phyloP scores from a whole-genome alignment of 2,113 vertebrate genomes.

The Prionailurus bengalensis region DNA sequence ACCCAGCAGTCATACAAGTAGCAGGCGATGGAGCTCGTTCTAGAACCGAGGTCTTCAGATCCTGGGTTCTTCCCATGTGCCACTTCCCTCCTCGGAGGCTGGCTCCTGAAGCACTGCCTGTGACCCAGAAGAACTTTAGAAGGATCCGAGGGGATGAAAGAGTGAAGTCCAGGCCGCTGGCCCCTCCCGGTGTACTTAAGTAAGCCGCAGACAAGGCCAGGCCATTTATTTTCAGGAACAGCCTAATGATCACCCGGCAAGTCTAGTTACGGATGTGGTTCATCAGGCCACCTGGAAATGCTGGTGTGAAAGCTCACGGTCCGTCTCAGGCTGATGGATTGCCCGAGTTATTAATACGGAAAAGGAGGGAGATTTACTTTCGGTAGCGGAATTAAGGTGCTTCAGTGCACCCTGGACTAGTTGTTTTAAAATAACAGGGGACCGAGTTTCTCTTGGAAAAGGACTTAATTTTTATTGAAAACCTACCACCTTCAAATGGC shows the following conservation, averaged over 20 bases:
- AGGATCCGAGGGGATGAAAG: slow-evolving; percentile 86
- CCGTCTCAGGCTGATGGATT: slow-evolving; percentile 90
- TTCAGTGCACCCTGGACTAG: slow-evolving; percentile 85
- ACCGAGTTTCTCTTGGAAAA: slow-evolving; percentile 88
- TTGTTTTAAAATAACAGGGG: slow-evolving; percentile 89
- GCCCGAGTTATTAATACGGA: slow-evolving; percentile 89
- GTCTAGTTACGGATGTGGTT: slow-evolving; percentile 90
- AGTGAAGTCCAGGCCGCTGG: slow-evolving; percentile 84
- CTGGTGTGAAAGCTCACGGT: slow-evolving; percentile 87
- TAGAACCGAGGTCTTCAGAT: background rate
- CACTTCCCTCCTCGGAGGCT: background rate
- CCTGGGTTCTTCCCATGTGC: background rate
- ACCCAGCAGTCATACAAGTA: background rate
- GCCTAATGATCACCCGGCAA: slow-evolving; percentile 92
- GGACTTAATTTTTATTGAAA: slow-evolving; percentile 92
- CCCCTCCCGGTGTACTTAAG: slow-evolving; percentile 86
- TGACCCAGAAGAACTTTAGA: slow-evolving; percentile 33
- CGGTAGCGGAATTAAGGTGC: slow-evolving; percentile 88
- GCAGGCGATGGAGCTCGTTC: background rate
- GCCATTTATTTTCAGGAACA: slow-evolving; percentile 90
- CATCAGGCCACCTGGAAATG: slow-evolving; percentile 90
- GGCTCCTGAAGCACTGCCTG: background rate
- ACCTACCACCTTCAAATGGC: slow-evolving; percentile 90
- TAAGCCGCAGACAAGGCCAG: slow-evolving; percentile 85
- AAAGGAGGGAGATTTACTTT: slow-evolving; percentile 92